Percentiles rank a stretch among this genome's conserved stretches.
Evolutionary conservation across 1,140 invertebrate genomes (phyloP).

Genomic region (Nomia melanderi): DNA sequence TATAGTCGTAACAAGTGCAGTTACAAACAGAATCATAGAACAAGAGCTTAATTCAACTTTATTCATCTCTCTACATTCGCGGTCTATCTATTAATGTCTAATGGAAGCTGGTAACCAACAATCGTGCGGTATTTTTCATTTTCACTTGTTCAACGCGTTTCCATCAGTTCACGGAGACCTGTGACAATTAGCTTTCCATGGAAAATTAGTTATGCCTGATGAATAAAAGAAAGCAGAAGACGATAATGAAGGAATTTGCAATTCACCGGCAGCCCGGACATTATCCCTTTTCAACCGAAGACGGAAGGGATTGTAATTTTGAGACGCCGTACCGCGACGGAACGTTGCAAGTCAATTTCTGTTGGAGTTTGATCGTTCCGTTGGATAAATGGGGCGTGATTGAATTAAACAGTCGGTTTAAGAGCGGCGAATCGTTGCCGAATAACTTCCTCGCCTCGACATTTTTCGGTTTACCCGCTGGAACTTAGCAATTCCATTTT

Average conservation of each 20-base stretch:
- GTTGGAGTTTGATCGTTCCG: not conserved
- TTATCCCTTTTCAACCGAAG: not conserved
- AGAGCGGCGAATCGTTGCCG: not conserved
- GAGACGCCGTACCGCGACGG: constrained; percentile 5
- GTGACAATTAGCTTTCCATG: not conserved
- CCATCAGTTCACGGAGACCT: not conserved
- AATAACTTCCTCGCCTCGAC: not conserved
- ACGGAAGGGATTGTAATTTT: constrained; percentile 5
- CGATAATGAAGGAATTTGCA: constrained; percentile 34
- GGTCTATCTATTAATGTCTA: no score
- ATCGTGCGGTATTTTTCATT: no score
- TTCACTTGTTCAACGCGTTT: no score
- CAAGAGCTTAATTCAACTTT: no score
- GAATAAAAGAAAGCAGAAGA: constrained; percentile 29
- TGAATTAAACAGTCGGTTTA: not conserved
- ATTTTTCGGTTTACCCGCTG: not conserved
- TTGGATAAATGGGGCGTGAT: not conserved
- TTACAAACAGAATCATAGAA: no score
- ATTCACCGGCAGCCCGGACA: constrained; percentile 5
- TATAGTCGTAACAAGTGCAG: no score
- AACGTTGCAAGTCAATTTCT: constrained; percentile 28
- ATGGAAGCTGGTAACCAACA: no score
- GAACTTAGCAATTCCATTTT: not conserved
- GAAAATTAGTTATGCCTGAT: constrained; percentile 31
- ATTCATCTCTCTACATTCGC: no score